Evolutionary conservation across 2,113 vertebrate species (phyloP).

Genomic region (Perca flavescens): DNA sequence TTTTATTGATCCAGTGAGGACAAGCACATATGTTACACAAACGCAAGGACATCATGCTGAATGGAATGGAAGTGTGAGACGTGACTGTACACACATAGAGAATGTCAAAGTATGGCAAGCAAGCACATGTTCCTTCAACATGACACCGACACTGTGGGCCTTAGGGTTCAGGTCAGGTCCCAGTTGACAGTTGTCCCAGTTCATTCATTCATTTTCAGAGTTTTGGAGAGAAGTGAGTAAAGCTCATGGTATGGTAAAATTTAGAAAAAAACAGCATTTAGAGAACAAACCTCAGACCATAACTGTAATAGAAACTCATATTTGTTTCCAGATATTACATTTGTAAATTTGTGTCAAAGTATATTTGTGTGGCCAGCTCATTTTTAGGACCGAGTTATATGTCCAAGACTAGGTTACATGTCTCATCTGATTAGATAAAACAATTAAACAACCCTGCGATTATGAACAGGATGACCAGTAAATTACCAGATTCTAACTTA

Average conservation of each 20-base stretch:
- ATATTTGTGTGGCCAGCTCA: not conserved
- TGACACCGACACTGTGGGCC: not conserved
- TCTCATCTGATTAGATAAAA: not conserved
- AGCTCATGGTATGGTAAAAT: not conserved
- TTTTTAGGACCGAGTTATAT: not conserved
- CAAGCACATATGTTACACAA: not conserved
- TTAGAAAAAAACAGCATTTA: not conserved
- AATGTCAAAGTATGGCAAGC: not conserved
- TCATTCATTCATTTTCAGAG: not conserved
- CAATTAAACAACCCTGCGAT: not conserved
- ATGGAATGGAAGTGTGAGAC: not conserved
- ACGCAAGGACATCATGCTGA: not conserved
- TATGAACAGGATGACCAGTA: not conserved
- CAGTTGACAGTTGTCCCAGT: not conserved
- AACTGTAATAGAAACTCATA: not conserved
- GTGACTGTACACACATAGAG: not conserved
- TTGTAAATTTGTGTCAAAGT: too few relatives aligned
- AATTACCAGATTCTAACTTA: not conserved
- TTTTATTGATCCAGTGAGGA: not conserved
- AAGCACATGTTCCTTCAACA: not conserved
- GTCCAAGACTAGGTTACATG: not conserved
- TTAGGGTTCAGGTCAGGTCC: constrained; percentile 23
- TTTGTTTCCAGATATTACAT: not conserved
- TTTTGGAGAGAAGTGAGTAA: not conserved
- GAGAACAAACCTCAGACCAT: not conserved